A percentile compares a stretch with the other conserved stretches of the same genome.
These are phyloP conservation scores for Anabas testudineus DNA, from an alignment of 2,797 vertebrate genomes.

Conservation along the genomic window DNA sequence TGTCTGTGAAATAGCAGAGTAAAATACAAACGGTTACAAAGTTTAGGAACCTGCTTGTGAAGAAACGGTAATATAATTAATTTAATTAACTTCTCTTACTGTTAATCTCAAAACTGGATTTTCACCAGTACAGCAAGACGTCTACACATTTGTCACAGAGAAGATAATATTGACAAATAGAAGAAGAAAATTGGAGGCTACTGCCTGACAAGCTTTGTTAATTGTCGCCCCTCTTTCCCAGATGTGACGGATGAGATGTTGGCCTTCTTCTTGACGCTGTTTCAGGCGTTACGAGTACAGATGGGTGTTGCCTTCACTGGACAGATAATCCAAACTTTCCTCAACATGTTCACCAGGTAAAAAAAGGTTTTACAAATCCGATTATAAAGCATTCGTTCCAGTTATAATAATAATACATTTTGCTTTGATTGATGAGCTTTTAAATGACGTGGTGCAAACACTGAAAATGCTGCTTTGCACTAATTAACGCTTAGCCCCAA, in stretches of 20 bases:
- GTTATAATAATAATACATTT: background rate
- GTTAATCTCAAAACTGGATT: background rate
- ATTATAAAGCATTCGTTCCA: background rate
- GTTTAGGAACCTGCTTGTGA: background rate
- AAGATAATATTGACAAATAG: no score
- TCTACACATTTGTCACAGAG: background rate
- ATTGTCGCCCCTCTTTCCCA: slow-evolving; percentile 61
- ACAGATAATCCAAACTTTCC: slow-evolving; percentile 98
- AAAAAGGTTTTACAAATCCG: background rate
- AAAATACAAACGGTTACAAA: background rate
- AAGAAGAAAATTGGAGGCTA: no score
- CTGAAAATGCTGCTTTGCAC: background rate
- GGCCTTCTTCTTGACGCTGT: slow-evolving; percentile 97
- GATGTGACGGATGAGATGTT: slow-evolving; percentile 98
- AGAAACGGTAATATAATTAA: background rate
- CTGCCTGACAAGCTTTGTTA: background rate
- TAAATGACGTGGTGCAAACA: background rate
- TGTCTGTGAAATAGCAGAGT: background rate
- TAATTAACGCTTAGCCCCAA: background rate
- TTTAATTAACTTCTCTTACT: background rate
- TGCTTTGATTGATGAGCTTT: background rate
- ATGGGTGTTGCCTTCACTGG: slow-evolving; percentile 98
- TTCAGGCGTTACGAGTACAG: slow-evolving; percentile 96
- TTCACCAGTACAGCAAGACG: background rate
- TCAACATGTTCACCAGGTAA: slow-evolving; percentile 96